Evolutionary conservation across 2,113 vertebrate species (phyloP), one percentile per base, ranked within the genome.

Genomic region (Clupea harengus): DNA sequence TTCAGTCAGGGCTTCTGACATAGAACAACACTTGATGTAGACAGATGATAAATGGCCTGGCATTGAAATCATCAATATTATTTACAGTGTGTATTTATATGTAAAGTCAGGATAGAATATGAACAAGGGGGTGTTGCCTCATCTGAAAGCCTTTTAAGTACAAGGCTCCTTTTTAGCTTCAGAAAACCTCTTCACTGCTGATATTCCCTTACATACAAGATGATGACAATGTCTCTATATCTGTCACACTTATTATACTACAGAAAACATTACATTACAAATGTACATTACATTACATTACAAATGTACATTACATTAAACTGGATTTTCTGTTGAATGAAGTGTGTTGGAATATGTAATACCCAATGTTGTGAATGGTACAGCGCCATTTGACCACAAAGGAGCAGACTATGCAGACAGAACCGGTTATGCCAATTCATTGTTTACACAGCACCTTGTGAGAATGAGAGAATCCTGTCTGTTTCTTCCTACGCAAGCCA

Each of bases 401-500:
- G 28, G 11, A 17, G 44, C 54, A 60, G 54, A 60, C 54, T 3
- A 60, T 20, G 1, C 28, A 78, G 25, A 78, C 25, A 78, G 11
- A 78, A 78, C 72, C 72, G 72, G 72, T 44, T 78, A 0, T 32
- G 25, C 72, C 72, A 4, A 39, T 32, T 39, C 13, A 13, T 78
- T 78, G 72, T 78, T 78, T 78, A 78, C 72, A 78, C 72, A 78
- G 72, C 32, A 78, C 72, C 28, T 78, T 32, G 72, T 39, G 72
- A 32, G 72, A 4, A 32, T 17, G 1, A 44, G 72, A 5, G 72
- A 18, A 78, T 78, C 13, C 28, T 78, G 72, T 78, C 72, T 78
- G 72, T 78, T 44, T 4, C 28, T 78, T 78, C 72, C 72, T 32
- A 78, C 72, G 44, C 72, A 17, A 32, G 32, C 28, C 11, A 9